phyloP scores from a whole-genome alignment of 1,140 invertebrate species.

The Macrobrachium nipponense region DNA sequence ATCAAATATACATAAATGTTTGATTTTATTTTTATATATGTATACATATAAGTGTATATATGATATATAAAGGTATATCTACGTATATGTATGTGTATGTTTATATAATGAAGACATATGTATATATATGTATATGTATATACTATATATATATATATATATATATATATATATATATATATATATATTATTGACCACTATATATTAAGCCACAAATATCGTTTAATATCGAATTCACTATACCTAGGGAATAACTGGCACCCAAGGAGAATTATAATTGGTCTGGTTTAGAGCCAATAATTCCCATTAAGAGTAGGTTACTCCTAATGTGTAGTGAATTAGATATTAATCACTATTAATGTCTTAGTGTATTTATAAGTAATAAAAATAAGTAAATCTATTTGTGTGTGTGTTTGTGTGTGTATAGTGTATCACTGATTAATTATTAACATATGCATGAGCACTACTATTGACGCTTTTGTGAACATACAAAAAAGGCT shows the following conservation, averaged over 20 bases:
- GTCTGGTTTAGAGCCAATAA: neutral
- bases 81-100: constrained; percentile 24
- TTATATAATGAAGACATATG: neutral
- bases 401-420: too few relatives aligned
- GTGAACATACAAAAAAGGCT: too few relatives aligned
- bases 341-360: too few relatives aligned
- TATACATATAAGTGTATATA: constrained; percentile 28
- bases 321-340: too few relatives aligned
- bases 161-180: constrained; percentile 27
- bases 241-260: neutral
- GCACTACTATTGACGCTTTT: too few relatives aligned
- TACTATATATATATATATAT: constrained; percentile 39
- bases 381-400: too few relatives aligned
- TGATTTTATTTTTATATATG: too few relatives aligned
- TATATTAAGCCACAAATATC: constrained; percentile 25
- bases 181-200: constrained; percentile 13
- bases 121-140: constrained; percentile 40
- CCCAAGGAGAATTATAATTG: neutral
- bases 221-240: constrained; percentile 8
- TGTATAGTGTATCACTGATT: too few relatives aligned
- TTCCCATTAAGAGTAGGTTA: too few relatives aligned
- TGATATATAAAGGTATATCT: constrained; percentile 20
- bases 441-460: too few relatives aligned
- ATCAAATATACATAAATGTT: too few relatives aligned
- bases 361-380: too few relatives aligned